These are phyloP conservation scores for Rhabdomys dilectus DNA, from an alignment of 2,113 vertebrate species.

Conservation along the genomic window DNA sequence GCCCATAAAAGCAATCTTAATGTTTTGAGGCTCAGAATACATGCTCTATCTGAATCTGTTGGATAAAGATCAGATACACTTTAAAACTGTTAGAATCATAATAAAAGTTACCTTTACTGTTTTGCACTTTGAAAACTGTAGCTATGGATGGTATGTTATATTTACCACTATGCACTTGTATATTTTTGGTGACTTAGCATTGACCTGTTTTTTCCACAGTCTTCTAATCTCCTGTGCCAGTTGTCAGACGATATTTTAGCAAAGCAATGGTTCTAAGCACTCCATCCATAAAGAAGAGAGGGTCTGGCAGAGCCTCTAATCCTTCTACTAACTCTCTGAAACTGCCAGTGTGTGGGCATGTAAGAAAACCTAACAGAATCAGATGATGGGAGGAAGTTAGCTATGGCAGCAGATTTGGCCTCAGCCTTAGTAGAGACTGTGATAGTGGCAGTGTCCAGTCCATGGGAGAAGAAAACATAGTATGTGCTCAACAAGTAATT, in stretches of 20 bases:
- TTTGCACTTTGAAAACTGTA: constrained; percentile 28
- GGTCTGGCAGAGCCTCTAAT: not conserved
- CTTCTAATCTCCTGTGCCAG: not conserved
- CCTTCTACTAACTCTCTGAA: not conserved
- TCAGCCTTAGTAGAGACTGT: not conserved
- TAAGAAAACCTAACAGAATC: not conserved
- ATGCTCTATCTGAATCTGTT: not conserved
- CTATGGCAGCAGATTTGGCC: not conserved
- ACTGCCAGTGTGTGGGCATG: not conserved
- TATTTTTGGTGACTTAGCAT: not conserved
- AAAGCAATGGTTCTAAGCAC: not conserved
- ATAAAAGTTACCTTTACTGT: not conserved
- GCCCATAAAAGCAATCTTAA: constrained; percentile 46
- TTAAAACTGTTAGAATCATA: constrained; percentile 28
- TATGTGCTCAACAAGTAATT: constrained; percentile 21
- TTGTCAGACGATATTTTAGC: not conserved
- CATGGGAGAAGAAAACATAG: not conserved
- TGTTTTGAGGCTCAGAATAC: constrained; percentile 44
- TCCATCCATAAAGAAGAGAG: not conserved
- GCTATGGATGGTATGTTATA: not conserved
- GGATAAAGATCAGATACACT: constrained; percentile 28
- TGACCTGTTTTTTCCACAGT: not conserved
- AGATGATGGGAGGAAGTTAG: not conserved
- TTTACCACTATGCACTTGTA: not conserved
- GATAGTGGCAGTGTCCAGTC: not conserved